Percentiles rank a stretch among this genome's conserved stretches.
phyloP scores from a whole-genome alignment of 2,113 vertebrate genomes.

The Maccullochella peelii region DNA sequence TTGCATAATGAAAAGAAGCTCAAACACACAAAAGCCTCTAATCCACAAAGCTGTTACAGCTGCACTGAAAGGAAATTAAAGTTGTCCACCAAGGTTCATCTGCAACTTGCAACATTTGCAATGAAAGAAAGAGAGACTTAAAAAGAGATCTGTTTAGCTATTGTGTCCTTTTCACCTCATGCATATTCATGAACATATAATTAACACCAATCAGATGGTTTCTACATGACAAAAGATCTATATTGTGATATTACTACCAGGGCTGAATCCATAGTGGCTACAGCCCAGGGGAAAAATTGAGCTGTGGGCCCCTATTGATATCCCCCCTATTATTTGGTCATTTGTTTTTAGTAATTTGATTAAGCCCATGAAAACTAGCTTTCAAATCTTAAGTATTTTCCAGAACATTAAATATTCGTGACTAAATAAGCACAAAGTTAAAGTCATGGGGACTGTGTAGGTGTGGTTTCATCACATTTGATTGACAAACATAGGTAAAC shows the following conservation, averaged over 20 bases:
- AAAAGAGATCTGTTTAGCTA: not conserved
- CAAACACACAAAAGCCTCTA: slow-evolving; percentile 10
- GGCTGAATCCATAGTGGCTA: not conserved
- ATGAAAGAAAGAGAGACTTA: not conserved
- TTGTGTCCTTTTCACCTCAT: not conserved
- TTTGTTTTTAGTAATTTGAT: too few species aligned
- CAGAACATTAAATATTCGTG: too few species aligned
- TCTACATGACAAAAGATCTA: not conserved
- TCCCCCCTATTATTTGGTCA: too few species aligned
- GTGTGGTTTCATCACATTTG: too few species aligned
- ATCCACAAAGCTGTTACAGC: slow-evolving; percentile 12
- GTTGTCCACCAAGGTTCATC: not conserved
- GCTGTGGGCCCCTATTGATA: too few species aligned
- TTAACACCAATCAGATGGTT: not conserved
- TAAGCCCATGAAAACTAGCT: too few species aligned
- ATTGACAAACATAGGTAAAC: too few species aligned
- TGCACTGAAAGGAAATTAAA: slow-evolving; percentile 22
- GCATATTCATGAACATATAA: not conserved
- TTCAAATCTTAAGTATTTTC: too few species aligned
- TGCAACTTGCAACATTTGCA: not conserved
- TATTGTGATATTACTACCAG: not conserved
- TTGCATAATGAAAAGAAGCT: slow-evolving; percentile 37
- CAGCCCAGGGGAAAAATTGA: not conserved
- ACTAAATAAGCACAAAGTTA: too few species aligned
- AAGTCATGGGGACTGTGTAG: too few species aligned